A percentile compares a stretch with the other conserved stretches of the same genome.
Conservation (phyloP, 2,113 vertebrate genomes). For the Notarius lentiginosus region DNA sequence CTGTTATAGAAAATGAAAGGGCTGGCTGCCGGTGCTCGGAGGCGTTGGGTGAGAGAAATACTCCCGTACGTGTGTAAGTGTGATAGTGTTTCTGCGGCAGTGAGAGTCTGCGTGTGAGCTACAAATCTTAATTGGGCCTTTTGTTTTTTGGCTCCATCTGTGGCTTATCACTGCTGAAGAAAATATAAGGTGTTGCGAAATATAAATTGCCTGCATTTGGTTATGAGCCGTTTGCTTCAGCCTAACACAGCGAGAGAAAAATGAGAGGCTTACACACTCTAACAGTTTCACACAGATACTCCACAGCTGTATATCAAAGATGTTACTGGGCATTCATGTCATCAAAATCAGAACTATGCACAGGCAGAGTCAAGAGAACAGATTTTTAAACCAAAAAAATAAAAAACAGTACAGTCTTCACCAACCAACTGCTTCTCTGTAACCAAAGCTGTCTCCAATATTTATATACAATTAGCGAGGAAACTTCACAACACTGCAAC, state of each 20-base stretch:
- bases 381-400: neutral
- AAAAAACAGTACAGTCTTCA: neutral
- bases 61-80: slow-evolving; percentile 35
- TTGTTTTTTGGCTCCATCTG: slow-evolving; percentile 48
- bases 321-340: neutral
- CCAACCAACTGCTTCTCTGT: neutral
- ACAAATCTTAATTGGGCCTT: slow-evolving; percentile 49
- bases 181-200: slow-evolving; percentile 40
- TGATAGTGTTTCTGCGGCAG: slow-evolving; percentile 34
- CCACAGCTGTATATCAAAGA: slow-evolving; percentile 20
- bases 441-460: neutral
- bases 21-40: slow-evolving; percentile 11
- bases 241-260: slow-evolving; percentile 11
- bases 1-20: slow-evolving; percentile 15
- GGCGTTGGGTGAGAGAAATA: slow-evolving; percentile 37
- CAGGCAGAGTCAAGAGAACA: neutral
- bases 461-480: neutral
- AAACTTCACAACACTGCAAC: neutral
- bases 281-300: slow-evolving; percentile 36
- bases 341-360: slow-evolving; percentile 15
- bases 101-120: slow-evolving; percentile 27
- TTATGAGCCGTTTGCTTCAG: slow-evolving; percentile 39
- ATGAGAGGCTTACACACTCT: slow-evolving; percentile 35
- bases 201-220: slow-evolving; percentile 42
- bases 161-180: slow-evolving; percentile 44